These are phyloP conservation scores for Eulithis prunata DNA, from an alignment of 2,888 invertebrate genomes.

Conservation along the genomic window DNA sequence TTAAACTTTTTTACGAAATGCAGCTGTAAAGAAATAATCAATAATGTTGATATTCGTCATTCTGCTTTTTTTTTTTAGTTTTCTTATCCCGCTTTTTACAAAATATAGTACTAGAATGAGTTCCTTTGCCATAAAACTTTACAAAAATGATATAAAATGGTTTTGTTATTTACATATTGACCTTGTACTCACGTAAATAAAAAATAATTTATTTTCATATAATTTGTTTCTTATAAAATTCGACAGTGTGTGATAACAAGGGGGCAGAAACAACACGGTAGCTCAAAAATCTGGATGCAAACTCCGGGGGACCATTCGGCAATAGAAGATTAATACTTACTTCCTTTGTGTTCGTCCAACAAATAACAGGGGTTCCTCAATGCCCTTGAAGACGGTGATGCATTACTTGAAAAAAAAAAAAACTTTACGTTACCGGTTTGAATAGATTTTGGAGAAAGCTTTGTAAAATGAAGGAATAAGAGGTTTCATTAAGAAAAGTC, in stretches of 20 bases:
- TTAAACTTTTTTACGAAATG: no score
- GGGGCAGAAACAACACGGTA: conserved; percentile 57
- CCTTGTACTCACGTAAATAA: no score
- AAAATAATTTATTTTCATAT: background rate
- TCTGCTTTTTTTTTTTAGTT: no score
- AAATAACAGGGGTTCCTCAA: conserved; percentile 58
- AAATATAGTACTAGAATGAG: no score
- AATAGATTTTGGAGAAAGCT: conserved; percentile 36
- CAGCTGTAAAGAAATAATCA: no score
- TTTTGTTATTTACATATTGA: no score
- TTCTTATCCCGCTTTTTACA: no score
- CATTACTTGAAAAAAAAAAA: conserved; percentile 59
- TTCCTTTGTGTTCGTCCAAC: conserved; percentile 67
- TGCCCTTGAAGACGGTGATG: conserved; percentile 61
- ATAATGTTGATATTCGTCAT: no score
- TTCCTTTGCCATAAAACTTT: no score
- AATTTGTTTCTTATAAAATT: background rate
- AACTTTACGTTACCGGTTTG: conserved; percentile 19
- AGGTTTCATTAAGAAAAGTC: conserved; percentile 41
- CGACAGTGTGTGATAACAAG: conserved; percentile 39
- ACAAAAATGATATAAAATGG: no score
- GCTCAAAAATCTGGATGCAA: conserved; percentile 73
- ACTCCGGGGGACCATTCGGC: conserved; percentile 68
- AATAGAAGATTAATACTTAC: conserved; percentile 80
- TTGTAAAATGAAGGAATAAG: conserved; percentile 29